Base-by-base conservation (phyloP, 2,888 invertebrate genomes). In the Lumbricus terrestris region DNA sequence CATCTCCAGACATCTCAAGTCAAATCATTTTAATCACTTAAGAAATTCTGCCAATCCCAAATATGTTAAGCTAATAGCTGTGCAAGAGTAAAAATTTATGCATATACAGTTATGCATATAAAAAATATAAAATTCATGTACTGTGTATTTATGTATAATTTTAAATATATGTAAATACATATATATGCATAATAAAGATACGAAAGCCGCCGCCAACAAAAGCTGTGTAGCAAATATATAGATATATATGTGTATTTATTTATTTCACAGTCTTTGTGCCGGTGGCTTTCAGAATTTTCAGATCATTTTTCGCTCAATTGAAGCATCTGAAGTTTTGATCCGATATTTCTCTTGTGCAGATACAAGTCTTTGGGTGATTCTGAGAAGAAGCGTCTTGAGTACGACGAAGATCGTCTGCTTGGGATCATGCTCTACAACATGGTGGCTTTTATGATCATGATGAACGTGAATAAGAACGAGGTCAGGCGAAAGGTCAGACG, bases 341-440 rank as follows among this genome's bases (percentile, higher is more conserved):
- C n/a, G 69, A 69, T n/a, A n/a, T n/a, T n/a, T 85, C 34, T n/a
- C n/a, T n/a, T 85, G 16, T 92, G 2, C 92, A 96, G 96, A 93
- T 99, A 99, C 95, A 98, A 97, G 94, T 97, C 97, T 90, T 95
- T 99, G 90, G 98, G 98, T 94, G 98, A 98, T 42, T 92, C 93
- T 1, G 96, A 96, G 92, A 94, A 95, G 90, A 99, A 99, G 95
- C 96, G 99, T 11, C 96, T 99, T 85, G 99, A 99, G 94, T 98
- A 99, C 93, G 99, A 99, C 94, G 99, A 99, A 94, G 99, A 99
- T 95, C 96, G 98, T 90, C 95, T 99, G 82, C 95, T 99, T 89
- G 98, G 99, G 6, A 98, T 98, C 2, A 97, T 99, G 95, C 95
- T 99, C 83, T 99, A 99, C 95, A 99, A 99, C 96, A 95, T 99